A percentile compares a stretch with the other conserved stretches of the same genome.
Conservation (phyloP, 2,888 invertebrate species). For the Blomia tropicalis region DNA sequence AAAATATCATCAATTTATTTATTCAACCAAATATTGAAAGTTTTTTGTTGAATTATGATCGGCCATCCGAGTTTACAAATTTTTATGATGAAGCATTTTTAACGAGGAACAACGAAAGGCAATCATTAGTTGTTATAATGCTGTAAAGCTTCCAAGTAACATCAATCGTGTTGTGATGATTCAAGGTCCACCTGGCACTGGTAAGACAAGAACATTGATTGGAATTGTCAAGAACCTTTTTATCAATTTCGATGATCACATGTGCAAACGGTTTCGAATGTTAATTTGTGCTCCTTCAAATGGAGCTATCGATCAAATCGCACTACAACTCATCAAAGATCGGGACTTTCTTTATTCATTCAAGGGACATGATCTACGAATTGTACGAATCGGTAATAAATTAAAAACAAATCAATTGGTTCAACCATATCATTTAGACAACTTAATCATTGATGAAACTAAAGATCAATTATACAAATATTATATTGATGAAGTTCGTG, state of each 20-base stretch:
- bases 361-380: conserved; percentile 35
- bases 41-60: not conserved
- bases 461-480: too few relatives aligned
- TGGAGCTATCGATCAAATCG: conserved; percentile 64
- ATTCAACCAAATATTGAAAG: not conserved
- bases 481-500: not conserved
- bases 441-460: too few relatives aligned
- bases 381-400: conserved; percentile 50
- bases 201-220: conserved; percentile 59
- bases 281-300: conserved; percentile 72
- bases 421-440: conserved; percentile 29
- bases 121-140: conserved; percentile 42
- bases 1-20: not conserved
- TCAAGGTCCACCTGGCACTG: conserved; percentile 67
- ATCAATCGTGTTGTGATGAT: conserved; percentile 48
- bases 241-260: conserved; percentile 31
- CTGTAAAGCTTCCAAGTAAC: conserved; percentile 40
- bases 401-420: conserved; percentile 44
- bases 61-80: not conserved
- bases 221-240: conserved; percentile 51
- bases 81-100: conserved; percentile 33
- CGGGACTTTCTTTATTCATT: conserved; percentile 40
- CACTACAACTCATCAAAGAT: conserved; percentile 42
- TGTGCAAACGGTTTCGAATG: conserved; percentile 38
- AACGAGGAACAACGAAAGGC: conserved; percentile 50